A percentile compares a stretch with the other conserved stretches of the same genome.
Evolutionary conservation across 2,888 invertebrate genomes (phyloP).

Genomic region (Watsonalla binaria): DNA sequence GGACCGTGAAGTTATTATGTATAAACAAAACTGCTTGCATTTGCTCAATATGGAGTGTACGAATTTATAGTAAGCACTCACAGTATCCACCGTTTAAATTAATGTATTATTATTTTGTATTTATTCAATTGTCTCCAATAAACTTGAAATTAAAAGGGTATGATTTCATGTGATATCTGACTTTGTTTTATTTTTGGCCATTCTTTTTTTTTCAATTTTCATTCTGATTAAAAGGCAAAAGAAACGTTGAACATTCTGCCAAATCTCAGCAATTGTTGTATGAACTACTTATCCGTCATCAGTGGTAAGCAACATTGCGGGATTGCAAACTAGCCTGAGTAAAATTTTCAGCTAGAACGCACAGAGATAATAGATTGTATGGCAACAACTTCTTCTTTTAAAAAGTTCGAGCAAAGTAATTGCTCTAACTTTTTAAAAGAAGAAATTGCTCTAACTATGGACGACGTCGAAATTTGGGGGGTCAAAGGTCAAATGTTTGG

Average conservation of each 20-base stretch:
- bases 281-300: no score
- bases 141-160: constrained; percentile 66
- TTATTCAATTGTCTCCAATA: constrained; percentile 62
- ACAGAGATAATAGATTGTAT: no score
- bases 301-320: no score
- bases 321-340: no score
- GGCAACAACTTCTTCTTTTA: no score
- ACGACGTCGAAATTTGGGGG: no score
- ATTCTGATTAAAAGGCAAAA: background rate
- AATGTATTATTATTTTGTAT: constrained; percentile 59
- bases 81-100: constrained; percentile 61
- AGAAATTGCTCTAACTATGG: no score
- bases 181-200: constrained; percentile 38
- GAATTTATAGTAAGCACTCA: constrained; percentile 36
- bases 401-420: no score
- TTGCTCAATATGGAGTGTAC: constrained; percentile 61
- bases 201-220: background rate
- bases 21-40: constrained; percentile 52
- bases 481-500: no score
- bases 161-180: constrained; percentile 66
- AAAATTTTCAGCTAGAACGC: no score
- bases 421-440: no score
- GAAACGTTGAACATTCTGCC: background rate
- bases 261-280: no score
- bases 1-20: background rate